These are phyloP conservation scores for Carcharodon carcharias DNA, from an alignment of 2,797 vertebrate genomes.

Conservation along the genomic window DNA sequence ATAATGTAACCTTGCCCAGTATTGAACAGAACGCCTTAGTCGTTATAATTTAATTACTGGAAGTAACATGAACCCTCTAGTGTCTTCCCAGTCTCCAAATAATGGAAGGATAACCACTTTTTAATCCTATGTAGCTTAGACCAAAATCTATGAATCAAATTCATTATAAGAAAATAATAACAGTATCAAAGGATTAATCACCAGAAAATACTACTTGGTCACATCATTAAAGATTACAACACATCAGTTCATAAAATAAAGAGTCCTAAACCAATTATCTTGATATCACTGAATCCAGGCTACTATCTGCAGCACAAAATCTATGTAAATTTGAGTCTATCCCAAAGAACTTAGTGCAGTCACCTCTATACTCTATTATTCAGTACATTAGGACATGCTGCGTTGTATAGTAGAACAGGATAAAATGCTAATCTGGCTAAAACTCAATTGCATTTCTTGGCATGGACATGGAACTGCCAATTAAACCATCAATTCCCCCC, in stretches of 20 bases:
- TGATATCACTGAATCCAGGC: background rate
- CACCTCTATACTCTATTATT: background rate
- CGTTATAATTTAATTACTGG: background rate
- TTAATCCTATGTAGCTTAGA: background rate
- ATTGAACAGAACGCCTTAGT: background rate
- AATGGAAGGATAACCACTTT: background rate
- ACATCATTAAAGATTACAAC: background rate
- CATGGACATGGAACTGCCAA: background rate
- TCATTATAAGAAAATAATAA: background rate
- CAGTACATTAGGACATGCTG: background rate
- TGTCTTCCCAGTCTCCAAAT: background rate
- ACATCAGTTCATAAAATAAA: background rate
- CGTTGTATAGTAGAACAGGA: background rate
- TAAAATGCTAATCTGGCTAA: background rate
- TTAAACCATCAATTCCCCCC: background rate
- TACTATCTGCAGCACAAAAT: background rate
- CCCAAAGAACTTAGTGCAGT: background rate
- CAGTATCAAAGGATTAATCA: background rate
- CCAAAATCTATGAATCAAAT: background rate
- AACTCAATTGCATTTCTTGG: background rate
- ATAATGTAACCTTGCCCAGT: background rate
- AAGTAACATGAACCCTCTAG: background rate
- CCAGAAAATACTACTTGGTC: background rate
- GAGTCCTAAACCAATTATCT: background rate
- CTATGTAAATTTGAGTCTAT: background rate